These are phyloP conservation scores for Hylomyscus alleni DNA, from an alignment of 2,797 vertebrate species.

Conservation along the genomic window DNA sequence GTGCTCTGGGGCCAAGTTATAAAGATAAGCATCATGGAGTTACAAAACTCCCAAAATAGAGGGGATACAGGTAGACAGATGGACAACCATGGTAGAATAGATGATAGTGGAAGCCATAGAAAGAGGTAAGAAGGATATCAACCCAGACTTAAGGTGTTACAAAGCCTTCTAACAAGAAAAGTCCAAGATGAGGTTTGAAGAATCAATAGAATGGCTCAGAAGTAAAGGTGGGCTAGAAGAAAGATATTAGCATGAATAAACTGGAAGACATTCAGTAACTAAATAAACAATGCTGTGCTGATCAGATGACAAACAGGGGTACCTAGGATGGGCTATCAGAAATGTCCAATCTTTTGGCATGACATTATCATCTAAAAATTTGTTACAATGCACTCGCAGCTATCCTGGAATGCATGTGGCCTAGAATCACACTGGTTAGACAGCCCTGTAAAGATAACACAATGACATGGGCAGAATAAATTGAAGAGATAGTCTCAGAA, in stretches of 20 bases:
- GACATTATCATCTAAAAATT: background rate
- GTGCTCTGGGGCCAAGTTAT: background rate
- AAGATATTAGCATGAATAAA: background rate
- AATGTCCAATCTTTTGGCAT: background rate
- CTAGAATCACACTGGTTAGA: background rate
- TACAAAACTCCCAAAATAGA: background rate
- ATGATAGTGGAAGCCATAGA: background rate
- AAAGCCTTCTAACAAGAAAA: background rate
- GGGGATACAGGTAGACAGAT: background rate
- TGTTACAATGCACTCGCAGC: background rate
- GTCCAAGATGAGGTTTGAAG: background rate
- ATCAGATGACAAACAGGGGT: background rate
- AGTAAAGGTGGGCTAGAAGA: background rate
- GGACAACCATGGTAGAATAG: background rate
- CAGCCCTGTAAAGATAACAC: background rate
- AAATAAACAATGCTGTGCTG: background rate
- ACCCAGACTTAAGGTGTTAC: background rate
- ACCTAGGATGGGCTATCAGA: background rate
- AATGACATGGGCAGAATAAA: background rate
- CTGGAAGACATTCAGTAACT: background rate
- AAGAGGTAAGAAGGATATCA: background rate
- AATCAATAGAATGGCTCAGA: background rate
- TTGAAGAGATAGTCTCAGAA: background rate
- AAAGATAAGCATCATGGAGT: background rate
- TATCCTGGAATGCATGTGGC: background rate